Evolutionary conservation across 2,888 invertebrate species (phyloP), one percentile per base, ranked within the genome.

Genomic region (Chouioia cunea): DNA sequence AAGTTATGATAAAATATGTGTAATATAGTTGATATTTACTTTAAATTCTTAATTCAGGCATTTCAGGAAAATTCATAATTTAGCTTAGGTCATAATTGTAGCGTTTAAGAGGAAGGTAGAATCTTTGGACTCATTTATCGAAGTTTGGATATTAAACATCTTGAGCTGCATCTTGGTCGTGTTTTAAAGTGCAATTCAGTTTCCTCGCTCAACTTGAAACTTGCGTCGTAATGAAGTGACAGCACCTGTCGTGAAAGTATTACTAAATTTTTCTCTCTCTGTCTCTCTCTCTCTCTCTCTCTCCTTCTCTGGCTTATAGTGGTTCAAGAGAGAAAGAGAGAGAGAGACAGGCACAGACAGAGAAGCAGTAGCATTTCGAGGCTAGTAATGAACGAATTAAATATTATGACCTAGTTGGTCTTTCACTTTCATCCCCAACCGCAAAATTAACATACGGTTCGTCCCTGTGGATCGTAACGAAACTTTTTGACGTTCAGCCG

Each of bases 91-190:
- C 27, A 12, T 36, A 36, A 20, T 48, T 3, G 2, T 44, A 27
- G 50, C 22, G 46, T 65, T 70, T 65, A 53, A 60, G 56, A 60
- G 46, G 27, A 65, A 71, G 62, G 65, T 62, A 46, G 65, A 71
- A 66, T 66, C 65, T 66, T 71, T 52, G 57, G 66, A 71, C 66
- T 71, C 62, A 66, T 66, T 66, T 54, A 71, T 57, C 57, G 52
- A 66, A 66, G 52, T 66, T 66, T 65, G 62, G 66, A 66, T 71
- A 71, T 71, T 70, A 71, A 71, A 66, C 62, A 57, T 66, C 57
- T 65, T 62, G 43, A 65, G 62, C 65, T 65, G 65, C 70, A 70
- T 60, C 70, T 60, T 70, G 36, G 36, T 36, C 70, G 48, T 60
- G 46, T 56, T 70, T 65, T 65, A 65, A 71, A 66, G 44, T 57